phyloP scores from a whole-genome alignment of 2,888 invertebrate species.

The Acronicta psi region DNA sequence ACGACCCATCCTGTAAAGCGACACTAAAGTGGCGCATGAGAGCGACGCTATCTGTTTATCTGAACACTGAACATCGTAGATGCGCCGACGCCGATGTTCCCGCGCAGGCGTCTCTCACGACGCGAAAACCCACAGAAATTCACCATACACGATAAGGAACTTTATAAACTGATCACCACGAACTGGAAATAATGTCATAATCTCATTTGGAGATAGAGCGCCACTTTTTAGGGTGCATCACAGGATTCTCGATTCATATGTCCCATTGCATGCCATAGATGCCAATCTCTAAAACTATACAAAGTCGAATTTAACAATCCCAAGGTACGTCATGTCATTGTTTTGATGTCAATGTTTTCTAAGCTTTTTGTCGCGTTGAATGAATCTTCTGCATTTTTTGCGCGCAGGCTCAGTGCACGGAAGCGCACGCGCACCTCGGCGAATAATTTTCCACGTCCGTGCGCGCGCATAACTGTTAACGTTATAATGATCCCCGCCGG shows the following conservation, averaged over 20 bases:
- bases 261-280: no score
- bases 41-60: constrained; percentile 50
- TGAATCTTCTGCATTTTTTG: constrained; percentile 32
- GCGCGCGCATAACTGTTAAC: constrained; percentile 80
- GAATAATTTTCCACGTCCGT: constrained; percentile 88
- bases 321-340: no score
- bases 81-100: constrained; percentile 26
- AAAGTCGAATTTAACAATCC: no score
- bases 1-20: constrained; percentile 31
- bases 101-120: constrained; percentile 10
- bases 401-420: constrained; percentile 62
- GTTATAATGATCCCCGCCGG: constrained; percentile 73
- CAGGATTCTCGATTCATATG: no score
- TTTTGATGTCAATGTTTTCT: no score
- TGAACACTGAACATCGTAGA: constrained; percentile 40
- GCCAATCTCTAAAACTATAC: no score
- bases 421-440: constrained; percentile 68
- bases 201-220: no score
- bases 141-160: no score
- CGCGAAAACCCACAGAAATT: constrained; percentile 21
- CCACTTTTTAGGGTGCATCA: no score
- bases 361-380: constrained; percentile 10
- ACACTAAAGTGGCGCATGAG: constrained; percentile 43
- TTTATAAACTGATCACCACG: no score
- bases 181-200: no score